A percentile compares a stretch with the other conserved stretches of the same genome.
phyloP scores from a whole-genome alignment of 2,113 vertebrate species.

The Irena cyanogastra region DNA sequence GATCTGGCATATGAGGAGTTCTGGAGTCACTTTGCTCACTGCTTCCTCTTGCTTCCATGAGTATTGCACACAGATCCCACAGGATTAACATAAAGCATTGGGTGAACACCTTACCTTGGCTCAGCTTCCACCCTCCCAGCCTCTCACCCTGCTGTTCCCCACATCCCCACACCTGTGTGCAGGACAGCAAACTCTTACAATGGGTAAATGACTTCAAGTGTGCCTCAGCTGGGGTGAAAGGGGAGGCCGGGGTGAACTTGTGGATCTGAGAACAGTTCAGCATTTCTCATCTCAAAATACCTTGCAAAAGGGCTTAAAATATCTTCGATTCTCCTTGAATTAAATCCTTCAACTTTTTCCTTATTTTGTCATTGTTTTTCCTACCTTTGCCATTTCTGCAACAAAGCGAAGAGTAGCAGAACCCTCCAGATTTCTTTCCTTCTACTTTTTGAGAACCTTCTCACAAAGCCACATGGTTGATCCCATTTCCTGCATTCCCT shows the following conservation, averaged over 20 bases:
- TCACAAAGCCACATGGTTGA: neutral
- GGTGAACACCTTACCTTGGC: neutral
- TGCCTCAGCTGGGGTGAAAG: neutral
- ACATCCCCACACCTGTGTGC: neutral
- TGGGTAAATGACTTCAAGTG: neutral
- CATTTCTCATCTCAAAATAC: neutral
- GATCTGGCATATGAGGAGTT: neutral
- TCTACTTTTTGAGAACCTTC: neutral
- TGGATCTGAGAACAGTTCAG: neutral
- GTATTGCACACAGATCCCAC: neutral
- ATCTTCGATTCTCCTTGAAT: neutral
- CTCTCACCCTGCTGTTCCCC: neutral
- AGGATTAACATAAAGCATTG: neutral
- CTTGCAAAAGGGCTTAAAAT: neutral
- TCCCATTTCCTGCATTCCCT: neutral
- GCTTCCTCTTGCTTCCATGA: neutral
- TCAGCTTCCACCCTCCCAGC: neutral
- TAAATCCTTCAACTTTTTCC: neutral
- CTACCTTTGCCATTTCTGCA: neutral
- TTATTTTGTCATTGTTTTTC: neutral
- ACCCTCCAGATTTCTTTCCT: neutral
- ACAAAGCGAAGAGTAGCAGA: neutral
- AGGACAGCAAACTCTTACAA: rapidly evolving
- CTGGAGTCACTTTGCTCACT: neutral
- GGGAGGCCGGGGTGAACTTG: neutral